Evolutionary conservation across 1,140 invertebrate species (phyloP).

Genomic region (Lasaia peninsularis): DNA sequence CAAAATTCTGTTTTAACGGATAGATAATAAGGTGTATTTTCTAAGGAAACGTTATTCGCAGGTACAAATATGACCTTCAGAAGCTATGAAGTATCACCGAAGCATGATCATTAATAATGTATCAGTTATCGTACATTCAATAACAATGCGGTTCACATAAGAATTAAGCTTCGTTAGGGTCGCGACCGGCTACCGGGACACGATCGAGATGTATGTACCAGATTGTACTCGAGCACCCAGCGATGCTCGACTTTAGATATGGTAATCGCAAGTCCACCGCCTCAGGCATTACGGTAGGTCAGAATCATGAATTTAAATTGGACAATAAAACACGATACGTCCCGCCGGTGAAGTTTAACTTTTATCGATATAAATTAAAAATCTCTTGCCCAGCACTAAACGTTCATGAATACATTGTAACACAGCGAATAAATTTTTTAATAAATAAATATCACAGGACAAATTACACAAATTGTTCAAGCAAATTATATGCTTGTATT

Average conservation of each 20-base stretch:
- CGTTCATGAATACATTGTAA: too few relatives aligned
- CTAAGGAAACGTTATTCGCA: neutral
- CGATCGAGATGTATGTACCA: conserved; percentile 43
- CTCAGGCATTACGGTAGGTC: conserved; percentile 31
- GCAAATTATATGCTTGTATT: too few relatives aligned
- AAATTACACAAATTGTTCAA: too few relatives aligned
- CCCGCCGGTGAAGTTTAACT: conserved; percentile 1
- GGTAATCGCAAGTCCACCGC: conserved; percentile 36
- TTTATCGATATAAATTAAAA: neutral
- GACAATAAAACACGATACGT: conserved; percentile 28
- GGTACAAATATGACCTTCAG: conserved; percentile 3
- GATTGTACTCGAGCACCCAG: conserved; percentile 35
- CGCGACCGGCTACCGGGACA: conserved; percentile 28
- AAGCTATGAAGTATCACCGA: conserved; percentile 9
- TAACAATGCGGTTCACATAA: conserved; percentile 25
- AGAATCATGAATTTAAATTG: conserved; percentile 33
- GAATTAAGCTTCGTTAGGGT: conserved; percentile 21
- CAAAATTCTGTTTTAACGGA: too few relatives aligned
- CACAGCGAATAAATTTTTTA: too few relatives aligned
- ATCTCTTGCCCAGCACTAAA: neutral
- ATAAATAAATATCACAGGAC: too few relatives aligned
- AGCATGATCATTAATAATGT: conserved; percentile 24
- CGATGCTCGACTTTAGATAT: conserved; percentile 50
- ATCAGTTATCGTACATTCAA: conserved; percentile 12
- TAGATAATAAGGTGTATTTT: neutral